Evolutionary conservation across 2,888 invertebrate species (phyloP), one percentile per base, ranked within the genome.

Genomic region (Xanthorhoe spadicearia): DNA sequence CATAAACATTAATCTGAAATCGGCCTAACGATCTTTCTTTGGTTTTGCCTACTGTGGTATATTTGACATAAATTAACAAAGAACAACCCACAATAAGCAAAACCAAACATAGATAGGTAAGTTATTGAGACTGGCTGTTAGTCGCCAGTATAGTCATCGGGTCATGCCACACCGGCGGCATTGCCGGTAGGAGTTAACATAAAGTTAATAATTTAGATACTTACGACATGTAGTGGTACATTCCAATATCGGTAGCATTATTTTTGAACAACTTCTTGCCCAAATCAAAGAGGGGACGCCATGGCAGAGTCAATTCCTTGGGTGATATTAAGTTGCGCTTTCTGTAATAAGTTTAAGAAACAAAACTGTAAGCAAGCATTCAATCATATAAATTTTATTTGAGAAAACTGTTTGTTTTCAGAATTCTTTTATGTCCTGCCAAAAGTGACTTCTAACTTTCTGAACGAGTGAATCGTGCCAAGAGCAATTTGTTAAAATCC

Each of bases 231-330:
- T 92, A 94, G 77, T 93, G 94, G 75, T 94, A 95, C 93, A 96
- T 94, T 74, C 95, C 95, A 61, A 94, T 87, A 53, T 91, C 90
- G 8, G 94, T 90, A 63, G 94, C 84, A 74, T 87, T 94, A 69
- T 92, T 94, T 72, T 94, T 94, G 75, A 95, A 94, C 68, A 95
- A 90, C 74, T 94, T 93, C 73, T 93, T 88, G 63, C 94, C 94
- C 51, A 97, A 84, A 7, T 96, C 94, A 83, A 96, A 97, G 8
- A 99, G 89, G 10, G 98, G 98, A 74, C 95, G 94, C 99, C 99
- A 99, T 59, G 96, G 96, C 68, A 99, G 90, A 66, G 94, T 94
- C 64, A 99, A 83, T 69, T 99, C 98, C 66, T 96, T 95, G 43
- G 97, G 96, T 2, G 96, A 94, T 72, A 98, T 86, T 70, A 97